Base-by-base conservation (phyloP, 2,797 vertebrate genomes). In the Phylloscopus collybita region DNA sequence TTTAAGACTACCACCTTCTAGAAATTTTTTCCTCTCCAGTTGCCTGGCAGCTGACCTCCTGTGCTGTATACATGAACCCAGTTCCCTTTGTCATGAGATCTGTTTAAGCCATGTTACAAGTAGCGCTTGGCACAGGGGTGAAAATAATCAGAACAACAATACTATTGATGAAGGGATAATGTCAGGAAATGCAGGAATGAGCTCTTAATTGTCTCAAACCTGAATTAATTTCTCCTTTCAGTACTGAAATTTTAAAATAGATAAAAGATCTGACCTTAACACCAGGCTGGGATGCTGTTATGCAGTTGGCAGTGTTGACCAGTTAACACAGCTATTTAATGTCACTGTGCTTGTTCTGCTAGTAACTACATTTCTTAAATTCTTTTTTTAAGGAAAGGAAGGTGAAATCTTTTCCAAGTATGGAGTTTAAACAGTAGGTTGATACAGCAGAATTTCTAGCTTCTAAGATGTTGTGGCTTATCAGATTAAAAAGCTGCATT, bases 191-290 rank as follows among this genome's bases (percentile, higher is more conserved):
- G 29, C 34, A 76, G 38, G 73, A 57, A 38, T 61, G 73, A 88
- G 30, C 76, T 91, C 65, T 80, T 91, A 78, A 66, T 86, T 94
- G 73, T 75, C 66, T 90, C 89, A 91, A 95, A 95, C 57, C 51
- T n/a, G 80, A 86, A 91, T 84, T 90, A 81, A 86, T 93, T 92
- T 93, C 66, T 94, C 70, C 36, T 92, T 92, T 86, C 20, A 72
- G 11, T 84, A 32, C 2, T 50, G 36, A 86, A 65, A 81, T 74
- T 86, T 82, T 62, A 40, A 92, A 90, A 83, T 19, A 51, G 32
- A 38, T 86, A 27, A 69, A 94, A 89, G 36, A 91, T 65, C 59
- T 93, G 29, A n/a, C 27, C 62, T 56, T 84, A 70, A 65, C n/a
- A 50, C 19, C 21, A 10, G 27, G 60, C 47, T 72, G 76, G 51